Evolutionary conservation across 2,888 invertebrate genomes (phyloP).

Genomic region (Hirtodrosophila duncani): DNA sequence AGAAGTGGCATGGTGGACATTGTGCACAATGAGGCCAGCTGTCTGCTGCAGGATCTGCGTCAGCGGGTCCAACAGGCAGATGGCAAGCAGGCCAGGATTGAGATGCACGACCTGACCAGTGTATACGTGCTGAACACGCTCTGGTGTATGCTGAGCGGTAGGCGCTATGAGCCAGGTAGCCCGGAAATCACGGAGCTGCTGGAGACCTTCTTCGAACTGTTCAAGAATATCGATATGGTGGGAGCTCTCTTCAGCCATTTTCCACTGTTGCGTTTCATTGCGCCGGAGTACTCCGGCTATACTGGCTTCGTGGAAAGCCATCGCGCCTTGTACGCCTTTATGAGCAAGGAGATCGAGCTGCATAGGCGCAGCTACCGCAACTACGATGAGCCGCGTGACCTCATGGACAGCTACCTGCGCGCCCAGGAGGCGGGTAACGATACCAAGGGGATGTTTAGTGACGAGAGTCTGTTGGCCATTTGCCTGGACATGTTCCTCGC

Average conservation of each 20-base stretch:
- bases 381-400: slow-evolving; percentile 84
- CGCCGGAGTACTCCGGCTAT: slow-evolving; percentile 88
- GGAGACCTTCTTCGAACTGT: slow-evolving; percentile 84
- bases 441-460: slow-evolving; percentile 81
- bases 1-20: slow-evolving; percentile 86
- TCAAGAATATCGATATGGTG: slow-evolving; percentile 88
- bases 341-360: slow-evolving; percentile 84
- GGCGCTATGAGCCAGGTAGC: slow-evolving; percentile 85
- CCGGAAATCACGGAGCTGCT: slow-evolving; percentile 84
- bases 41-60: slow-evolving; percentile 81
- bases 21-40: slow-evolving; percentile 84
- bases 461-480: slow-evolving; percentile 87
- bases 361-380: slow-evolving; percentile 83
- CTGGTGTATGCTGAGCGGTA: slow-evolving; percentile 91
- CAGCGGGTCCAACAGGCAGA: slow-evolving; percentile 76
- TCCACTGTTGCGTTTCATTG: slow-evolving; percentile 84
- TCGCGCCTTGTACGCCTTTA: slow-evolving; percentile 84
- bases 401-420: slow-evolving; percentile 90
- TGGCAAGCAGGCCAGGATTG: slow-evolving; percentile 79
- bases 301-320: slow-evolving; percentile 86
- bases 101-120: slow-evolving; percentile 87
- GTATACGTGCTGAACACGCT: slow-evolving; percentile 88
- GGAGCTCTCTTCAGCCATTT: slow-evolving; percentile 89
- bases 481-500: slow-evolving; percentile 93
- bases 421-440: slow-evolving; percentile 80